These are phyloP conservation scores for Acronicta alni DNA, from an alignment of 2,888 invertebrate species.

Conservation along the genomic window DNA sequence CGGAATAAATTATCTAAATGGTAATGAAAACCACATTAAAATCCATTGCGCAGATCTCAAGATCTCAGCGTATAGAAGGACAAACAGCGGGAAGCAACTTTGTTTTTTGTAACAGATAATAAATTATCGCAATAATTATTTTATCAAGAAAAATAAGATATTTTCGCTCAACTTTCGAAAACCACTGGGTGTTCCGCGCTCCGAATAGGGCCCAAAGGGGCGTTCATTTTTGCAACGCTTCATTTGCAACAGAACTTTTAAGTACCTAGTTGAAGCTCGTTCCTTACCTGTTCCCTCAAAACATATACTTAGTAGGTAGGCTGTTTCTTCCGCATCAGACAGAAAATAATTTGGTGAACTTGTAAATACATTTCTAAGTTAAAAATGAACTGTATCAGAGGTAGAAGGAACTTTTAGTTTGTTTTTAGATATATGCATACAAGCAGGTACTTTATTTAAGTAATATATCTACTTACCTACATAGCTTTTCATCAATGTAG, in stretches of 20 bases:
- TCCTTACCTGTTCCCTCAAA: slow-evolving; percentile 72
- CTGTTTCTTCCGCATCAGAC: slow-evolving; percentile 58
- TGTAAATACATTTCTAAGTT: slow-evolving; percentile 41
- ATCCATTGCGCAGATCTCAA: too few relatives aligned
- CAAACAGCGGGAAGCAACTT: too few relatives aligned
- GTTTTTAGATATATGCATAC: neutral
- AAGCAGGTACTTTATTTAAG: too few relatives aligned
- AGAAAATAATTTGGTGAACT: slow-evolving; percentile 56
- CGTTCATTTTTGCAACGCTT: slow-evolving; percentile 82
- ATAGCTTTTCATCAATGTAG: too few relatives aligned
- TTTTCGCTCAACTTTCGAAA: slow-evolving; percentile 36
- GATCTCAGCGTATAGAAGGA: too few relatives aligned
- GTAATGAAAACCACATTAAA: too few relatives aligned
- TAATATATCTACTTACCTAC: too few relatives aligned
- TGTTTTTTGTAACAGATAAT: too few relatives aligned
- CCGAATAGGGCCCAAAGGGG: slow-evolving; percentile 62
- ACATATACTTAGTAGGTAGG: slow-evolving; percentile 70
- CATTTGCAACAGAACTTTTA: slow-evolving; percentile 82
- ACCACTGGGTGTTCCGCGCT: slow-evolving; percentile 55
- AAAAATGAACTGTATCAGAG: slow-evolving; percentile 24
- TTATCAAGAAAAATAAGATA: neutral
- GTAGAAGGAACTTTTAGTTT: slow-evolving; percentile 14
- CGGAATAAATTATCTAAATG: too few relatives aligned
- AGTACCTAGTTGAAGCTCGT: slow-evolving; percentile 77
- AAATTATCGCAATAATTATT: too few relatives aligned